Percentiles rank a stretch among this genome's conserved stretches.
phyloP scores from a whole-genome alignment of 2,113 vertebrate genomes.

The Strix aluco region DNA sequence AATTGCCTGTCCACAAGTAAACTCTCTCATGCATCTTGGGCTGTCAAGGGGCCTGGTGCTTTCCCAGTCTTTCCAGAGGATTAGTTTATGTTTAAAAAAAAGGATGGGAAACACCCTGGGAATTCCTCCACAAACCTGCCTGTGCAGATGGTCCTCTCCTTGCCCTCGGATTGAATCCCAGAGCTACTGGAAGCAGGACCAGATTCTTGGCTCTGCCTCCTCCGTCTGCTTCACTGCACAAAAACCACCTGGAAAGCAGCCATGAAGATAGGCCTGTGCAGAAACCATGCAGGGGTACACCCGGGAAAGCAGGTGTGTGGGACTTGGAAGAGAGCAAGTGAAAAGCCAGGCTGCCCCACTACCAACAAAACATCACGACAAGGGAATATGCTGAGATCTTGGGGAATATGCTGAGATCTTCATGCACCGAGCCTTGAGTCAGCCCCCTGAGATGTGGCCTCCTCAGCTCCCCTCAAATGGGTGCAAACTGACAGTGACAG shows the following conservation, averaged over 20 bases:
- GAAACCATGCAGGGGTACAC: not conserved
- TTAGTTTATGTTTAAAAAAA: constrained; percentile 21
- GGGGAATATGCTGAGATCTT: too few species aligned
- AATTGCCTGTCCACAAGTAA: constrained; percentile 6
- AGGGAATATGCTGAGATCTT: not conserved
- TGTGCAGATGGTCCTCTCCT: constrained; percentile 59
- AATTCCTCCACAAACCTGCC: constrained; percentile 52
- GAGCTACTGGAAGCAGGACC: constrained; percentile 3
- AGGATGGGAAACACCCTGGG: constrained; percentile 53
- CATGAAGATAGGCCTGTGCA: constrained; percentile 39
- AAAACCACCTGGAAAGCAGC: constrained; percentile 57
- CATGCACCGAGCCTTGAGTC: not conserved
- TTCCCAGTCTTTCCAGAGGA: constrained; percentile 16
- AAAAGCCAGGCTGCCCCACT: not conserved
- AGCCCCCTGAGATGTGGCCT: not conserved
- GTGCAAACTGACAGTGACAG: accelerated
- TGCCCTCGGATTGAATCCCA: constrained; percentile 36
- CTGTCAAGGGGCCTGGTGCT: constrained; percentile 5
- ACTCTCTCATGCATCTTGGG: not conserved
- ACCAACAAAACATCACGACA: accelerated
- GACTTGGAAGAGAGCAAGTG: not conserved
- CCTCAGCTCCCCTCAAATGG: not conserved
- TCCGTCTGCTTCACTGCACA: not conserved
- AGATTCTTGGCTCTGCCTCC: constrained; percentile 39
- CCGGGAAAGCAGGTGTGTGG: not conserved